Evolutionary conservation across 2,113 vertebrate species (phyloP).

Genomic region (Zosterops pallidus): DNA sequence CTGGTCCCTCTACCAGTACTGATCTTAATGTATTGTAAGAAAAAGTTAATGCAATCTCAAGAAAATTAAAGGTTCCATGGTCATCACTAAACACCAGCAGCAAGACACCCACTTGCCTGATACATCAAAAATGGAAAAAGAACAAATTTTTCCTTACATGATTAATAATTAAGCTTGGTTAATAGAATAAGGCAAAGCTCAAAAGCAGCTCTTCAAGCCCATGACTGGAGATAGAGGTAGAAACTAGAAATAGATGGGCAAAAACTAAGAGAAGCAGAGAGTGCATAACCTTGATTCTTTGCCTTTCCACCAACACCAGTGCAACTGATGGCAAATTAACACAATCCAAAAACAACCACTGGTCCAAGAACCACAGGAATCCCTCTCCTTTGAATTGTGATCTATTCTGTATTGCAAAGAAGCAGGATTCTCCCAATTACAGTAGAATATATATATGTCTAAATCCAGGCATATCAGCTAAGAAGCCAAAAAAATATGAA

Average conservation of each 20-base stretch:
- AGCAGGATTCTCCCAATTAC: neutral
- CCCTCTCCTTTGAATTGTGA: neutral
- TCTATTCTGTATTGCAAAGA: neutral
- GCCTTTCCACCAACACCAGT: neutral
- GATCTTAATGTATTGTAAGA: neutral
- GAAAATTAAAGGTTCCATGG: neutral
- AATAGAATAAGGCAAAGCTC: neutral
- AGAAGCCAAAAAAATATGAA: neutral
- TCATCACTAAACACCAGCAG: neutral
- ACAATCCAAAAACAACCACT: neutral
- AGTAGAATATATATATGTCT: neutral
- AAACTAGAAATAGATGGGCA: neutral
- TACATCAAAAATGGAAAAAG: neutral
- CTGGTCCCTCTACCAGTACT: neutral
- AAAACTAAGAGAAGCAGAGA: neutral
- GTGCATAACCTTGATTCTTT: neutral
- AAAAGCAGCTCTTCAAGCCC: neutral
- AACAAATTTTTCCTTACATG: neutral
- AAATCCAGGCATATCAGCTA: neutral
- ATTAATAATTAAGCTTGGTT: neutral
- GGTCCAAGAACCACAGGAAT: neutral
- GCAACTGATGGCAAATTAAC: neutral
- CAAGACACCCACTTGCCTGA: neutral
- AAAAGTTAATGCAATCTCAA: neutral
- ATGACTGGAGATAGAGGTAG: neutral